Base-by-base conservation (phyloP, 1,140 invertebrate species). In the Drosophila orena region DNA sequence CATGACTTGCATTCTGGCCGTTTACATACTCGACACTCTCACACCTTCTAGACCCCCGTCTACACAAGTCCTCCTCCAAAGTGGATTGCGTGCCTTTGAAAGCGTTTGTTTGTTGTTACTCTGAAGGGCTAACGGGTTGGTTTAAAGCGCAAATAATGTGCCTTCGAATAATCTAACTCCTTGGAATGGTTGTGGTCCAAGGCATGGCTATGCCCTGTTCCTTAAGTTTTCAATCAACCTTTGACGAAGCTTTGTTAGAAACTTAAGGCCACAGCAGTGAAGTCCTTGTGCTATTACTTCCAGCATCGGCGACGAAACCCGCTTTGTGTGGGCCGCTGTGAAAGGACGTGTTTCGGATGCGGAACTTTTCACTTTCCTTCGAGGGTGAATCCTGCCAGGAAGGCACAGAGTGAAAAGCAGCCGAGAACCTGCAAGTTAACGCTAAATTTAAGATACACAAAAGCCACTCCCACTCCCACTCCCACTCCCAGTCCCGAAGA, bases 361-460 rank as follows among this genome's bases (percentile, higher is more conserved):
- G 35, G 52, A 49, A 79, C 65, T 85, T 85, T 80, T 84, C 77
- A 80, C 77, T 84, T 85, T 84, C 40, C 81, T 65, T 77, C 49
- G 47, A 62, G 70, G 58, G 44, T 70, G 66, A 79, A 56, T 76
- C 80, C 65, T 66, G 57, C 11, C 40, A 59, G 68, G 42, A 56
- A 60, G 14, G 68, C 27, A 46, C 8, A 38, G 15, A 52, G 42
- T 34, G 49, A 14, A 58, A 61, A 27, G 43, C 40, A 43, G 34
- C 46, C 53, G 38, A 11, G 49, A 65, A 56, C 50, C 42, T 49
- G 43, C 12, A 79, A 77, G 81, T 86, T 85, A 54, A 85, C 81
- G 81, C 81, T 81, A 86, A 85, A 85, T 85, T 85, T 86, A 69
- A 86, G 60, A 56, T 70, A 47, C 30, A 84, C 81, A 84, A 84